Evolutionary conservation across 2,113 vertebrate genomes (phyloP).

Genomic region (Myiozetetes cayanensis): DNA sequence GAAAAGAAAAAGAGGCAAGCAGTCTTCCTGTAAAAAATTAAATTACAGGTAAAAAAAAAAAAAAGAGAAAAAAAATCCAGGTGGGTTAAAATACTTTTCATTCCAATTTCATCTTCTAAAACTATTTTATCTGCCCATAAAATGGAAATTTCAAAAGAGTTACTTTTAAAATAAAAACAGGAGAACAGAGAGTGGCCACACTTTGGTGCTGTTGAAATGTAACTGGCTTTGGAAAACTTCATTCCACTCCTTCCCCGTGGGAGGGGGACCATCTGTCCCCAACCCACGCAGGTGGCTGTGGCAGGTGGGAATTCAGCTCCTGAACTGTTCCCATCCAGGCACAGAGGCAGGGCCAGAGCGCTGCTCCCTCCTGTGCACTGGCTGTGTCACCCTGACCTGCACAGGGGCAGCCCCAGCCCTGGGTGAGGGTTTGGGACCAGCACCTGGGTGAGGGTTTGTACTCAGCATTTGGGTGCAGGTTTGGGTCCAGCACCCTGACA

Average conservation of each 20-base stretch:
- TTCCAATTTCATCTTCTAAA: neutral
- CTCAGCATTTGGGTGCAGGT: neutral
- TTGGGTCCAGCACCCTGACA: neutral
- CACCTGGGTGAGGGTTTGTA: rapidly evolving
- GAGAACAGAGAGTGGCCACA: rapidly evolving
- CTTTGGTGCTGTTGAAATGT: rapidly evolving
- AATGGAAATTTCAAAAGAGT: neutral
- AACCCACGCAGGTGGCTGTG: neutral
- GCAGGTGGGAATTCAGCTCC: neutral
- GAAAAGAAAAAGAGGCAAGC: neutral
- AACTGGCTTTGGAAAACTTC: neutral
- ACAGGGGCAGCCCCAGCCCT: neutral
- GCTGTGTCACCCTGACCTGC: rapidly evolving
- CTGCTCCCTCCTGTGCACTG: rapidly evolving
- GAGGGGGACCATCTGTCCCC: neutral
- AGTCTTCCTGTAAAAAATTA: neutral
- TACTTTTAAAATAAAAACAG: neutral
- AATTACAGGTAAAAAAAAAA: neutral
- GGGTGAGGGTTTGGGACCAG: rapidly evolving
- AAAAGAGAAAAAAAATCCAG: neutral
- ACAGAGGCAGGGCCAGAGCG: rapidly evolving
- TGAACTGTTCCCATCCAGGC: rapidly evolving
- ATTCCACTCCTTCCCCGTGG: neutral
- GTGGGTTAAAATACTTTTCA: neutral
- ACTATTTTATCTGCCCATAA: neutral